phyloP scores from a whole-genome alignment of 2,888 invertebrate genomes.

The Eristalis pertinax region DNA sequence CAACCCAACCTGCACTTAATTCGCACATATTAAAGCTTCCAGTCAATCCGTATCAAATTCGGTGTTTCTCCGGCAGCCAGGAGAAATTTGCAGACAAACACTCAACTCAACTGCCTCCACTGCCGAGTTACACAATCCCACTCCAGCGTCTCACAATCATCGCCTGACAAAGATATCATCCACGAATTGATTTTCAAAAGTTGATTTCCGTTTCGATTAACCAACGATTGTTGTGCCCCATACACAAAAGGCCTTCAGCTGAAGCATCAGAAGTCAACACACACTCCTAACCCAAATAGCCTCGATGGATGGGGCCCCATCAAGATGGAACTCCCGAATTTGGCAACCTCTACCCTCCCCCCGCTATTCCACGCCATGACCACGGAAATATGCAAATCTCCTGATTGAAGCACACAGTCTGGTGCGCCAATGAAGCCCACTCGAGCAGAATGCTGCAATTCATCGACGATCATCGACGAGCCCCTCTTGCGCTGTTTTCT shows the following conservation, averaged over 20 bases:
- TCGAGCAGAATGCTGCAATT: slow-evolving; percentile 30
- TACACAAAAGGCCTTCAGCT: neutral
- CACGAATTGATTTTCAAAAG: neutral
- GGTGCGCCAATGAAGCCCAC: slow-evolving; percentile 10
- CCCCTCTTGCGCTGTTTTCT: neutral
- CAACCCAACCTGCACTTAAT: neutral
- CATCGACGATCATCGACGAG: neutral
- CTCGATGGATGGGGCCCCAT: slow-evolving; percentile 5
- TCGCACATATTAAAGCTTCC: neutral
- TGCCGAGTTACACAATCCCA: neutral
- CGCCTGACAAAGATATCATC: neutral
- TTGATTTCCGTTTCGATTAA: slow-evolving; percentile 18
- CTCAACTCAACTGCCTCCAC: neutral
- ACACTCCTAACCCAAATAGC: slow-evolving; percentile 23
- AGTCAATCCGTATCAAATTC: neutral
- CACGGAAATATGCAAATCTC: slow-evolving; percentile 19
- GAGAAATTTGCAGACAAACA: neutral
- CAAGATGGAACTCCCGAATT: slow-evolving; percentile 21
- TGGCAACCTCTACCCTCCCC: neutral
- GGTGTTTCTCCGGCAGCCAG: neutral
- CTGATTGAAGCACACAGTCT: slow-evolving; percentile 37
- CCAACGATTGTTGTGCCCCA: neutral
- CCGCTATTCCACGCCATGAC: neutral
- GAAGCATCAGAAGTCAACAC: slow-evolving; percentile 1
- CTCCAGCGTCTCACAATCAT: neutral